Evolutionary conservation across 2,888 invertebrate genomes (phyloP).

Genomic region (Thecophora atra): DNA sequence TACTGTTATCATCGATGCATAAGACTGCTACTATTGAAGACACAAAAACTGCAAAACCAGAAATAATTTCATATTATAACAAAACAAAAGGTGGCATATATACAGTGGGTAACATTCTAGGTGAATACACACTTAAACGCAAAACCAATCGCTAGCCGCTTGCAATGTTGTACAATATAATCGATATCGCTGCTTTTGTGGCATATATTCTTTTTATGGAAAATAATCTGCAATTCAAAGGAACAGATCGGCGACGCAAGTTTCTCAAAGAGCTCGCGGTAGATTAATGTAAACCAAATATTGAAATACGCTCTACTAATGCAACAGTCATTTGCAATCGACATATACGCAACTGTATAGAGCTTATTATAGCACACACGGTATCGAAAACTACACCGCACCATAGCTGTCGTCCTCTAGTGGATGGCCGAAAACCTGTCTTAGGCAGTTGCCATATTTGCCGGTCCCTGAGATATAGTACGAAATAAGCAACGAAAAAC

Average conservation of each 20-base stretch:
- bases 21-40: background rate
- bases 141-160: no score
- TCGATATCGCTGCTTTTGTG: no score
- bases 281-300: background rate
- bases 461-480: background rate
- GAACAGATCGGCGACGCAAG: background rate
- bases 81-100: constrained; percentile 23
- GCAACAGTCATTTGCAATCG: background rate
- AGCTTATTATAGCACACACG: background rate
- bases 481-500: no score
- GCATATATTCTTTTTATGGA: no score
- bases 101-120: background rate
- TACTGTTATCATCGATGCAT: constrained; percentile 18
- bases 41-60: constrained; percentile 27
- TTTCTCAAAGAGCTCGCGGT: background rate
- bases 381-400: background rate
- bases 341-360: background rate
- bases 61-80: constrained; percentile 34
- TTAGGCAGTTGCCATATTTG: background rate
- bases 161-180: no score
- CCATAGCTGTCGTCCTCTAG: background rate
- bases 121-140: no score
- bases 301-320: no score
- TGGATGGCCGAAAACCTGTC: background rate
- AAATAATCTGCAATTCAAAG: no score